A percentile compares a stretch with the other conserved stretches of the same genome.
These are phyloP conservation scores for Anagrus nilaparvatae DNA, from an alignment of 1,140 invertebrate species.

Conservation along the genomic window DNA sequence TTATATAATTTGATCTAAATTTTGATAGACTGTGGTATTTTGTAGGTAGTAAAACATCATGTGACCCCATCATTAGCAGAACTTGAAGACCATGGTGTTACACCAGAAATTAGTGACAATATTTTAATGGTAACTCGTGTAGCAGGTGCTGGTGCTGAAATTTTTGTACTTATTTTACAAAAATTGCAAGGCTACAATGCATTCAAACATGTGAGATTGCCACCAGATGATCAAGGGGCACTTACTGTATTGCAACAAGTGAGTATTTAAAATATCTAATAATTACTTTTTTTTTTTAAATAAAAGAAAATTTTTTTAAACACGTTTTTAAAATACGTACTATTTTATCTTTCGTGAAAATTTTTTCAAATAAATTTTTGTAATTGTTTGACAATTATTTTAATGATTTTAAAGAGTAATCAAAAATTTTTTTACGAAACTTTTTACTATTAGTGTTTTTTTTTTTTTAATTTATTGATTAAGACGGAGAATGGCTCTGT, in stretches of 20 bases:
- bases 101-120: conserved; percentile 42
- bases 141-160: conserved; percentile 54
- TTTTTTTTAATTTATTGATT: too few species aligned
- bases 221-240: conserved; percentile 33
- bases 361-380: too few species aligned
- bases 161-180: conserved; percentile 53
- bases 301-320: not conserved
- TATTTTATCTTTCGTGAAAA: too few species aligned
- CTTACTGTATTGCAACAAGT: conserved; percentile 41
- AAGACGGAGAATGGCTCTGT: too few species aligned
- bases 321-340: not conserved
- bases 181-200: conserved; percentile 50
- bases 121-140: conserved; percentile 55
- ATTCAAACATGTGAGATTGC: conserved; percentile 51
- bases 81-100: conserved; percentile 30
- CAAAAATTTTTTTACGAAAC: too few species aligned
- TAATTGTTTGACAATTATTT: too few species aligned
- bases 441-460: too few species aligned
- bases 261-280: too few species aligned
- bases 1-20: too few species aligned
- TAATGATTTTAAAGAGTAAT: too few species aligned
- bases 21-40: too few species aligned
- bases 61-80: conserved; percentile 49
- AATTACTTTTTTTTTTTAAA: not conserved
- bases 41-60: conserved; percentile 25